phyloP scores from a whole-genome alignment of 2,888 invertebrate species.

The Drosophila pseudotalamancana region DNA sequence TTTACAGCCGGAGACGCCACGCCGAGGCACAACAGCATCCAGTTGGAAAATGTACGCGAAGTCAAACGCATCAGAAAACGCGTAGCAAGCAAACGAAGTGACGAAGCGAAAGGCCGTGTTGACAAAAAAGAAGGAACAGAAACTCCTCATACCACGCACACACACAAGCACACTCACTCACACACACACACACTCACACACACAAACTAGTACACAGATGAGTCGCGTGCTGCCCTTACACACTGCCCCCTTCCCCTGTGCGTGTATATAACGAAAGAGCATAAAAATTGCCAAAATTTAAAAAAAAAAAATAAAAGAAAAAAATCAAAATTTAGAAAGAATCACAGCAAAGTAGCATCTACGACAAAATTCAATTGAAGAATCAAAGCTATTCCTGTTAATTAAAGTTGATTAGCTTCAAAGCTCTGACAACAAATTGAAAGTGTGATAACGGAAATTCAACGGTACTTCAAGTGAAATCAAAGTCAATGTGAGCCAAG shows the following conservation, averaged over 20 bases:
- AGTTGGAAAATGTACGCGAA: constrained; percentile 82
- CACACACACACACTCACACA: constrained; percentile 8
- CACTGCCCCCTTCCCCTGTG: constrained; percentile 47
- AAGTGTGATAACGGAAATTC: constrained; percentile 26
- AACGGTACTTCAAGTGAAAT: constrained; percentile 24
- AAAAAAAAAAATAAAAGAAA: constrained; percentile 17
- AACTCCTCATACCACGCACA: constrained; percentile 15
- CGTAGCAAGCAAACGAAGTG: constrained; percentile 42
- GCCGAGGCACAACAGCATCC: constrained; percentile 77
- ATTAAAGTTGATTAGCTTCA: constrained; percentile 39
- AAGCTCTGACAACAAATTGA: background rate
- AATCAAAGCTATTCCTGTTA: constrained; percentile 28
- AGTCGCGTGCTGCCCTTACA: constrained; percentile 62
- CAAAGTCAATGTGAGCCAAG: constrained; percentile 17
- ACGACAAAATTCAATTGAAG: background rate
- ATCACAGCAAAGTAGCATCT: constrained; percentile 5
- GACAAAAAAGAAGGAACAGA: constrained; percentile 42
- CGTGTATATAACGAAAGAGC: constrained; percentile 58
- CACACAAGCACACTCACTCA: constrained; percentile 8
- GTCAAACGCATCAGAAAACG: constrained; percentile 73
- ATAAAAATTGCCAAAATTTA: constrained; percentile 49
- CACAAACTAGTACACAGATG: constrained; percentile 33
- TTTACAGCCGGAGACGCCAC: constrained; percentile 43
- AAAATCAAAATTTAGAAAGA: constrained; percentile 10
- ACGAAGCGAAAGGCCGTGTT: constrained; percentile 52